phyloP scores from a whole-genome alignment of 2,797 vertebrate species.

The Ptychobarbus kaznakovi region DNA sequence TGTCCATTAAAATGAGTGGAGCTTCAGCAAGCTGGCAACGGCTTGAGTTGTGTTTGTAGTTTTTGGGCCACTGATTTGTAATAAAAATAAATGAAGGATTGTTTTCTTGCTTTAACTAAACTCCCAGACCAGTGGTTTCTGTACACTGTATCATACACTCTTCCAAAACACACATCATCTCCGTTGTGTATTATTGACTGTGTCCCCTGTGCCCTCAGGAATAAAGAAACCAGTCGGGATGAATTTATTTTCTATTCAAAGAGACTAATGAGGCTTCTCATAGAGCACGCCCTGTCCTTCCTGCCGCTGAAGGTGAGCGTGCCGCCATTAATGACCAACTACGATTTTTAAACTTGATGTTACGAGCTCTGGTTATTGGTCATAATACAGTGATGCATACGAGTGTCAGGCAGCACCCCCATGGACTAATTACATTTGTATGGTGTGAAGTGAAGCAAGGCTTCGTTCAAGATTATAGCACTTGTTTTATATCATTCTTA shows the following conservation, averaged over 20 bases:
- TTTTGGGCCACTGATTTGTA: not conserved
- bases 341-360: not conserved
- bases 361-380: conserved; percentile 19
- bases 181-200: conserved; percentile 16
- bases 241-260: conserved; percentile 96
- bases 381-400: conserved; percentile 4
- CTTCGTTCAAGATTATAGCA: not conserved
- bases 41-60: not conserved
- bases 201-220: conserved; percentile 72
- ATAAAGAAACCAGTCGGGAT: conserved; percentile 90
- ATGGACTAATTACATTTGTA: not conserved
- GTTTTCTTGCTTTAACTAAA: conserved; percentile 23
- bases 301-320: conserved; percentile 84
- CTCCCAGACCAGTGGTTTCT: not conserved
- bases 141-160: not conserved
- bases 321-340: not conserved
- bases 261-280: conserved; percentile 91
- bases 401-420: not conserved
- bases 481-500: not conserved
- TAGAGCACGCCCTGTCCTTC: conserved; percentile 91
- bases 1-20: not conserved
- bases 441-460: conserved; percentile 13
- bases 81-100: conserved; percentile 15
- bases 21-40: not conserved
- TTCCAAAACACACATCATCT: not conserved